Base-by-base conservation (phyloP, 2,888 invertebrate genomes). In the Euphydryas editha region DNA sequence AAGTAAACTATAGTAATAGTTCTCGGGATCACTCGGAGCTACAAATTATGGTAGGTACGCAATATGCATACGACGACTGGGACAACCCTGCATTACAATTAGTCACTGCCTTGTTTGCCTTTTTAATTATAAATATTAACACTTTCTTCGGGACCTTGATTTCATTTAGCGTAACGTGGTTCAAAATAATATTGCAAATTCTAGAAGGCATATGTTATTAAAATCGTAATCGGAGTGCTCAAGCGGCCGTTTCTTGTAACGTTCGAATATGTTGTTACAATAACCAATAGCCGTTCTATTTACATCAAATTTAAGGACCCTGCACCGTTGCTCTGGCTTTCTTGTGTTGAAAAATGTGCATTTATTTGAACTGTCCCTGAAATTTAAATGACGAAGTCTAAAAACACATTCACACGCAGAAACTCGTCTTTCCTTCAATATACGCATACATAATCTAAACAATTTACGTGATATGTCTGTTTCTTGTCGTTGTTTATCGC, bases 1-100 rank as follows among this genome's bases (percentile, higher is more conserved):
- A 15, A 81, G 73, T 59, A 81, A 72, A 62, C 78, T 79, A 68
- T 79, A 77, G 63, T 68, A 79, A 74, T 67, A 78, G 59, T 72
- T 72, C 60, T 78, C 79, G 65, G 78, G 75, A 75, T 79, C 78
- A n/a, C 72, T 58, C 30, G 72, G n/a, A 62, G 72, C 73, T 61
- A 75, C 69, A 56, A 81, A 81, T 66, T 74, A 62, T 37, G 73
- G 67, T 66, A 64, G 30, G 69, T 70, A 70, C 69, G 66, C n/a
- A n/a, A n/a, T n/a, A 24, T 6, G 6, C 24, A 6, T 24, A 24
- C 24, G 3, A 24, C 24, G 24, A 6, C 24, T 4, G 24, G 24
- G 6, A 24, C 24, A 24, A 4, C 6, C 24, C 24, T 24, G 24
- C n/a, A 24, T 24, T 24, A 24, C 24, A 24, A 24, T 24, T 24